Base-by-base conservation (phyloP, 2,888 invertebrate genomes). In the Parapristionchus giblindavisi region DNA sequence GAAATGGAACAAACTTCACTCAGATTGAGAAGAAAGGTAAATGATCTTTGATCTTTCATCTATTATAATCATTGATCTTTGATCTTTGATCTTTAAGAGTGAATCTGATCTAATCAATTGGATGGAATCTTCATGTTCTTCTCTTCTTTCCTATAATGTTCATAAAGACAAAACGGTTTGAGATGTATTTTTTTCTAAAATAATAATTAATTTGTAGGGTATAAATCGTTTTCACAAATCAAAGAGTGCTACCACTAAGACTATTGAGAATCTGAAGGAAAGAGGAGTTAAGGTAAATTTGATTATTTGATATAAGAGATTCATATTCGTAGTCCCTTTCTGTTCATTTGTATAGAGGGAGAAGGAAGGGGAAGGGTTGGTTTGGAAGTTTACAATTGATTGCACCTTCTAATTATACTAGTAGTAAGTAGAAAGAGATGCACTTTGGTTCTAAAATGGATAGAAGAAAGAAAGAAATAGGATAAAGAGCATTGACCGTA, bases 231-330 rank as follows among this genome's bases (percentile, higher is more conserved):
- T 84, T 58, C 77, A 79, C 36, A 71, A 70, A 40, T 77, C 77
- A n/a, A 77, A 77, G 51, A 81, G 81, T 40, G 75, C 75, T 40
- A 83, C 82, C 6, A 79, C 81, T 54, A 76, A 78, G 5, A 79
- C 79, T 8, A 70, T 83, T 54, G 79, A 79, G 36, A 65, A 77
- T 21, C 76, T 83, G 76, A 77, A 76, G 32, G 72, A 78, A 2
- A 78, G 79, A 51, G 83, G 83, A 65, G 81, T 83, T 17, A 56
- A 82, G 72, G 83, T 83, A 32, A 43, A 76, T 52, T 27, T 70
- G n/a, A n/a, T 77, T 40, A 38, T 38, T 38, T 3, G 3, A 27
- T 40, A 63, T 63, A n/a, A 6, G n/a, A 40, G 21, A 6, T 4
- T 27, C 63, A 27, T 32, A 66, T 11, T 32, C 4, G 4, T 32